These are phyloP conservation scores for Parazoanthus swiftii DNA, from an alignment of 92 coral and sea anemone genomes.

Conservation along the genomic window DNA sequence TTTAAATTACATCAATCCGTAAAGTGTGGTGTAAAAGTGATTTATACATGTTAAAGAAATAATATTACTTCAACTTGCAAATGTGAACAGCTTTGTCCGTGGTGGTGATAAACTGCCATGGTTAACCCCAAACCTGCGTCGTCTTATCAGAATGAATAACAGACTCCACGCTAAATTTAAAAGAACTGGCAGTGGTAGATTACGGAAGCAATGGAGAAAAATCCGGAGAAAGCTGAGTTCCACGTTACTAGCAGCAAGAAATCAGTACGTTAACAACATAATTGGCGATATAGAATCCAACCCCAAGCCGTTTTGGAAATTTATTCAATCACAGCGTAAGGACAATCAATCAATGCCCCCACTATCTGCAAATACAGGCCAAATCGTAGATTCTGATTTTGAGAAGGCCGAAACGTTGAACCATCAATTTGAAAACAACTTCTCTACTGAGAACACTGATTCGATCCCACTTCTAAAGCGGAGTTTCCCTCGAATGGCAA, in stretches of 20 bases:
- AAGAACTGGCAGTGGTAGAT: too few relatives aligned
- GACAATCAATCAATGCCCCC: constrained; percentile 3
- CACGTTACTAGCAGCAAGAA: not conserved
- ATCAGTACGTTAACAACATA: not conserved
- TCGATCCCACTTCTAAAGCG: not conserved
- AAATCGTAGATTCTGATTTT: not conserved
- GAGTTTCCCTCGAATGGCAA: not conserved
- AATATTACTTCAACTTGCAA: too few relatives aligned
- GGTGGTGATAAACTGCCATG: too few relatives aligned
- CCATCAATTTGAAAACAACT: not conserved
- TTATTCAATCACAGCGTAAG: constrained; percentile 19
- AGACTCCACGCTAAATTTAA: too few relatives aligned
- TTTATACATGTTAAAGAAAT: too few relatives aligned
- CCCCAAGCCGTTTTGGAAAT: constrained; percentile 34
- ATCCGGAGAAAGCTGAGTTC: not conserved
- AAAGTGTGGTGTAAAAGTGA: too few relatives aligned
- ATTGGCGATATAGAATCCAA: constrained; percentile 19
- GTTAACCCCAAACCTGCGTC: too few relatives aligned
- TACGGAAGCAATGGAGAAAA: too few relatives aligned
- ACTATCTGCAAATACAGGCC: not conserved
- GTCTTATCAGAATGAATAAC: too few relatives aligned
- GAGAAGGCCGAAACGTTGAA: constrained; percentile 1
- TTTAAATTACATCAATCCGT: too few relatives aligned
- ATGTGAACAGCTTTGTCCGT: too few relatives aligned
- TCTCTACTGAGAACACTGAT: constrained; percentile 5